phyloP scores from a whole-genome alignment of 2,888 invertebrate genomes.

The Sthenelais limicola region DNA sequence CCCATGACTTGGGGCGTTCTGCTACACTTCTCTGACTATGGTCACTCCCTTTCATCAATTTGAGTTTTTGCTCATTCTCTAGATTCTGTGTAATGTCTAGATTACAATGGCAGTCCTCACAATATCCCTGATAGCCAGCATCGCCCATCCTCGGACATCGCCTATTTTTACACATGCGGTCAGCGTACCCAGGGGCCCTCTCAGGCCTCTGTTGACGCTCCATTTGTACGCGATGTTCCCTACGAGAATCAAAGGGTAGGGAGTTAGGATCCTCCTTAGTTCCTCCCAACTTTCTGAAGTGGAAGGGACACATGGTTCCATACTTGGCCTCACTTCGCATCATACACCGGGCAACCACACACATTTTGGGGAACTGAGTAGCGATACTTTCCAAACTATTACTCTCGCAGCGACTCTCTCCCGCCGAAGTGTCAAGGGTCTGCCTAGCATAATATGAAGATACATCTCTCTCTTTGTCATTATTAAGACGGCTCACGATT shows the following conservation, averaged over 20 bases:
- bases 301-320: background rate
- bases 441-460: conserved; percentile 1
- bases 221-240: background rate
- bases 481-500: conserved; percentile 4
- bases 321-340: background rate
- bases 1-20: conserved; percentile 14
- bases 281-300: too few species aligned
- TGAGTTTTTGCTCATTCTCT: conserved; percentile 8
- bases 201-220: too few species aligned
- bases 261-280: too few species aligned
- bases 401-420: conserved; percentile 9
- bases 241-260: too few species aligned
- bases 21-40: too few species aligned
- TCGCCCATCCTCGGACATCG: background rate
- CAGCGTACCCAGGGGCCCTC: too few species aligned
- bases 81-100: conserved; percentile 1
- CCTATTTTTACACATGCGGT: background rate
- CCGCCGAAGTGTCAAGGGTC: background rate
- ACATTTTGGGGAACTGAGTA: conserved; percentile 8
- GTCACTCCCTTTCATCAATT: conserved; percentile 10
- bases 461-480: conserved; percentile 1
- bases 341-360: background rate
- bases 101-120: background rate
- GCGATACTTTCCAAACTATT: conserved; percentile 23
- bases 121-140: background rate